Evolutionary conservation across 2,797 vertebrate species (phyloP).

Genomic region (Crocidura indochinensis): DNA sequence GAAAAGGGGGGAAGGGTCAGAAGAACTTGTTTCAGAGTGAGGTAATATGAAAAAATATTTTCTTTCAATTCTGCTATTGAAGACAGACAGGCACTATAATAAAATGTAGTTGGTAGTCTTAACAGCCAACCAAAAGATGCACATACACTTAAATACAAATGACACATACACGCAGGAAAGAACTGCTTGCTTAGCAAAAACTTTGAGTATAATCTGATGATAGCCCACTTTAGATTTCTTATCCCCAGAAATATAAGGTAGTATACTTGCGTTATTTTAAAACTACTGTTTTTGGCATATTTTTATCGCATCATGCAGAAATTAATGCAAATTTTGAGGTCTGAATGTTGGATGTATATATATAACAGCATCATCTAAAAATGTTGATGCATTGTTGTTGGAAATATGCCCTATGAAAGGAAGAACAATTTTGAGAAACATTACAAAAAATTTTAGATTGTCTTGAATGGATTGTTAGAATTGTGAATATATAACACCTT

Average conservation of each 20-base stretch:
- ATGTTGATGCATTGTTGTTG: background rate
- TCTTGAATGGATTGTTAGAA: background rate
- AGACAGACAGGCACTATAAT: background rate
- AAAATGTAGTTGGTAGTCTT: too few relatives aligned
- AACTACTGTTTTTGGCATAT: too few relatives aligned
- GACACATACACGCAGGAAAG: too few relatives aligned
- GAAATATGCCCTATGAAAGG: background rate
- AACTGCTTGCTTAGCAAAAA: too few relatives aligned
- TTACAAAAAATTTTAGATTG: background rate
- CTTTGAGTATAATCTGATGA: background rate
- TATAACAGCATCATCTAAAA: background rate
- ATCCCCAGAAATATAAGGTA: background rate
- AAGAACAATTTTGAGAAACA: background rate
- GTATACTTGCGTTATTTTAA: background rate
- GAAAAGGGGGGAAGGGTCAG: too few relatives aligned
- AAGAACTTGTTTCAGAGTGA: background rate
- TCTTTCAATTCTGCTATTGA: background rate
- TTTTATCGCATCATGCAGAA: background rate
- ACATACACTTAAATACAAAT: too few relatives aligned
- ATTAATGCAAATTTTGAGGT: background rate
- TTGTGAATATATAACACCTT: background rate
- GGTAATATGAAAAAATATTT: background rate
- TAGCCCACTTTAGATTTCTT: background rate
- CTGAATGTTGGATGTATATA: background rate
- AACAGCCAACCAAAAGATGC: too few relatives aligned